These are phyloP conservation scores for Lampropteryx suffumata DNA, from an alignment of 2,888 invertebrate species.

Conservation along the genomic window DNA sequence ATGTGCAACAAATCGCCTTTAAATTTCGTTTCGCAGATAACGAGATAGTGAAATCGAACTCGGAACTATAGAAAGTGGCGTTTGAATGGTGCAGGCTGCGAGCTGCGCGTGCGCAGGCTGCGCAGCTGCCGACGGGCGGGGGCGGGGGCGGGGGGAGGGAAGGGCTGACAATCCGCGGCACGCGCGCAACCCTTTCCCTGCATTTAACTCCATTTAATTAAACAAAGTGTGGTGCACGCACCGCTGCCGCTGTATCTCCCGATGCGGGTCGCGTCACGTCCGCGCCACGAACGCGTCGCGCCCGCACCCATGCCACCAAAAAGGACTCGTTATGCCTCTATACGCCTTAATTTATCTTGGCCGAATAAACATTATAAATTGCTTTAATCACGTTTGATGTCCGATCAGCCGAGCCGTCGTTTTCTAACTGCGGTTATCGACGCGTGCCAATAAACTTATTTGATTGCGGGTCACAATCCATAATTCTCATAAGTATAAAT, in stretches of 20 bases:
- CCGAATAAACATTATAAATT: slow-evolving; percentile 67
- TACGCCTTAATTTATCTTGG: slow-evolving; percentile 45
- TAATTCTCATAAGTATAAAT: too few species aligned
- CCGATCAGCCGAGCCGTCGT: too few species aligned
- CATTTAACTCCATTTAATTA: slow-evolving; percentile 61
- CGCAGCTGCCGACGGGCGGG: slow-evolving; percentile 32
- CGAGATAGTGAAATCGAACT: slow-evolving; percentile 55
- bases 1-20: slow-evolving; percentile 28
- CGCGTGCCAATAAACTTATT: slow-evolving; percentile 1
- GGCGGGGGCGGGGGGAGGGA: slow-evolving; percentile 18
- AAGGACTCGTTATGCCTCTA: too few species aligned
- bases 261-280: slow-evolving; percentile 22
- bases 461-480: not conserved
- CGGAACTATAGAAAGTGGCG: slow-evolving; percentile 43
- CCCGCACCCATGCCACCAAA: too few species aligned
- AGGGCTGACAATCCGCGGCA: slow-evolving; percentile 38
- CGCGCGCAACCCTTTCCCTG: slow-evolving; percentile 60
- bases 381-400: slow-evolving; percentile 64
- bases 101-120: slow-evolving; percentile 43
- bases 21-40: slow-evolving; percentile 37
- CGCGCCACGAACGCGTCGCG: slow-evolving; percentile 32
- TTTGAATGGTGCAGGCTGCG: slow-evolving; percentile 34
- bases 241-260: slow-evolving; percentile 24
- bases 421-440: too few species aligned
- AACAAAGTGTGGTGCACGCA: slow-evolving; percentile 39